Evolutionary conservation across 2,797 vertebrate species (phyloP).

Genomic region (Mycteria americana): DNA sequence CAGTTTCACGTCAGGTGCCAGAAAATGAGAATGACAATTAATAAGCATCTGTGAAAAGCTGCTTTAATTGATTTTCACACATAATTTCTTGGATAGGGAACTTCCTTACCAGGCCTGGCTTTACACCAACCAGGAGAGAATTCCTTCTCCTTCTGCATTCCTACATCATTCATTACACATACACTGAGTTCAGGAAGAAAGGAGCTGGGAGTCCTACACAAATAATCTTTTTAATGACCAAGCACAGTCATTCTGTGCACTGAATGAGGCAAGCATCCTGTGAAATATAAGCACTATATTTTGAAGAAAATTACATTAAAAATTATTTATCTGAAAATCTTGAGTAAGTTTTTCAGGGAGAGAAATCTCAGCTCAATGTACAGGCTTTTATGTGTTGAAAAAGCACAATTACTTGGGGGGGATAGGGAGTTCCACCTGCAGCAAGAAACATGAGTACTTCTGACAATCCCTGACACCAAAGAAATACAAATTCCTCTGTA

Average conservation of each 20-base stretch:
- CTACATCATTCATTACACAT: background rate
- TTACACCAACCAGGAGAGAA: background rate
- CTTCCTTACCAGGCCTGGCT: background rate
- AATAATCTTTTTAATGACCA: background rate
- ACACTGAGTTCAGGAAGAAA: background rate
- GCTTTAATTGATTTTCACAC: background rate
- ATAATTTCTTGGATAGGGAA: background rate
- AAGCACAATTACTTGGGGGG: background rate
- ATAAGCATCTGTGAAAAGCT: background rate
- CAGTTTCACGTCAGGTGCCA: background rate
- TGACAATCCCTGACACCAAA: background rate
- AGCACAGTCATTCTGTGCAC: background rate
- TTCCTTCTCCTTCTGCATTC: background rate
- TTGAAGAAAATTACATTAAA: background rate
- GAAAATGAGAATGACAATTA: background rate
- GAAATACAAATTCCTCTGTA: background rate
- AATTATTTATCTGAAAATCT: background rate
- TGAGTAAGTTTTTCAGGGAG: background rate
- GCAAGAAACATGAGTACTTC: accelerated
- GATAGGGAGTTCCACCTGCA: background rate
- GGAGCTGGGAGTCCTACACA: background rate
- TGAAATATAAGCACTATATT: background rate
- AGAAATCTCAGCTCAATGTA: background rate
- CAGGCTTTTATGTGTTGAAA: background rate
- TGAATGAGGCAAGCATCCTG: background rate